These are phyloP conservation scores for Ascaphus truei DNA, from an alignment of 2,113 vertebrate genomes.

Conservation along the genomic window DNA sequence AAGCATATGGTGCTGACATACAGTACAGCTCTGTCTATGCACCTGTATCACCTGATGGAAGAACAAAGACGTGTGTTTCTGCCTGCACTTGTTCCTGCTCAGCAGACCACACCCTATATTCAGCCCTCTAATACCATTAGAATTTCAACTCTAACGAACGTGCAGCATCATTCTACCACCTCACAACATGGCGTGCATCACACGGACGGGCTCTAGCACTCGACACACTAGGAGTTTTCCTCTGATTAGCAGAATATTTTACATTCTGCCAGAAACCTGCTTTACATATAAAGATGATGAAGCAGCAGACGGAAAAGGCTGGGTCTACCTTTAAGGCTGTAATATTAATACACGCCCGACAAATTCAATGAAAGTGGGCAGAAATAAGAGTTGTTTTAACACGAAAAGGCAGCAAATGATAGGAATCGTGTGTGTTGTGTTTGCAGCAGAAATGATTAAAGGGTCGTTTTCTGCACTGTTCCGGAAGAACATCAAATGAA, in stretches of 20 bases:
- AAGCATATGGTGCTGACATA: neutral
- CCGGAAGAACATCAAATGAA: no score
- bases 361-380: no score
- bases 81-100: conserved; percentile 35
- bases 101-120: conserved; percentile 39
- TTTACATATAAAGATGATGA: neutral
- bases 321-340: neutral
- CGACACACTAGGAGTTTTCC: conserved; percentile 32
- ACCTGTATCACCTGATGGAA: conserved; percentile 34
- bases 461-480: no score
- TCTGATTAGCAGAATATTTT: neutral
- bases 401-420: no score
- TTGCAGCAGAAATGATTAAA: no score
- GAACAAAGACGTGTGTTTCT: conserved; percentile 47
- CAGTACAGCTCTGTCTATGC: conserved; percentile 36
- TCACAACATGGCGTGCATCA: no score
- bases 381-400: no score
- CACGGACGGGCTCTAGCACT: no score
- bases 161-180: no score
- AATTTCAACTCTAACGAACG: neutral
- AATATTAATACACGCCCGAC: no score
- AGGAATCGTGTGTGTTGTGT: no score
- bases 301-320: neutral
- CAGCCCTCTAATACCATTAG: neutral
- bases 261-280: conserved; percentile 30